Evolutionary conservation across 1,140 invertebrate species (phyloP), one percentile per base, ranked within the genome.

Genomic region (Potamilus streckersoni): DNA sequence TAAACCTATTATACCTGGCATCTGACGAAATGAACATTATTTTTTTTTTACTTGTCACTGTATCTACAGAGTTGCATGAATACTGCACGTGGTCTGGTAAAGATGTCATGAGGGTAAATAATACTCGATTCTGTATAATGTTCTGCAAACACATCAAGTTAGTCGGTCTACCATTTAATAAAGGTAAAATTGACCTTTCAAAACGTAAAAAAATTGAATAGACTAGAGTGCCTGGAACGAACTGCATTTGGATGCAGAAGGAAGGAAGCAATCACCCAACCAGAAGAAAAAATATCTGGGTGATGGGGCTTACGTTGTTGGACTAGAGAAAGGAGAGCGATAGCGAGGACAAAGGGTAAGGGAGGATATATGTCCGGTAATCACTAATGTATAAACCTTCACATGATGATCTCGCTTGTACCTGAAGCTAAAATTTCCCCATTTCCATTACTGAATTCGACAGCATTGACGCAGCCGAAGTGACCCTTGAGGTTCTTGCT

Each of bases 401-500:
- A 20, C 58, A 27, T 20, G 38, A 6, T 56, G 38, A 49, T 49
- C 38, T 49, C 38, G 38, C 6, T 49, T 55, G 73, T 92, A 97
- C 96, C 96, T 84, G 96, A 98, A 76, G 95, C 93, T 67, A 98
- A 92, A 73, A 94, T 93, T 86, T 95, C 93, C 77, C 96, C 96
- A 27, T 83, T 82, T 90, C 96, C 93, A 69, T 93, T 92, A 8
- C 95, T 97, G 92, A 98, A 98, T 90, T 98, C 97, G 80, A 98
- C 95, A 38, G 96, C 96, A 92, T 98, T 98, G 38, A 98, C 96
- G 92, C 97, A 98, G 80, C 97, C 97, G 92, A 93, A 98, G 91
- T 98, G 97, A 56, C 94, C 94, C 73, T 93, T 91, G 20, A 98
- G 91, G 92, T 98, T 95, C 81, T 95, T 95, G 70, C 94, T 93